Base-by-base conservation (phyloP, 2,113 vertebrate genomes). In the Elgaria multicarinata region DNA sequence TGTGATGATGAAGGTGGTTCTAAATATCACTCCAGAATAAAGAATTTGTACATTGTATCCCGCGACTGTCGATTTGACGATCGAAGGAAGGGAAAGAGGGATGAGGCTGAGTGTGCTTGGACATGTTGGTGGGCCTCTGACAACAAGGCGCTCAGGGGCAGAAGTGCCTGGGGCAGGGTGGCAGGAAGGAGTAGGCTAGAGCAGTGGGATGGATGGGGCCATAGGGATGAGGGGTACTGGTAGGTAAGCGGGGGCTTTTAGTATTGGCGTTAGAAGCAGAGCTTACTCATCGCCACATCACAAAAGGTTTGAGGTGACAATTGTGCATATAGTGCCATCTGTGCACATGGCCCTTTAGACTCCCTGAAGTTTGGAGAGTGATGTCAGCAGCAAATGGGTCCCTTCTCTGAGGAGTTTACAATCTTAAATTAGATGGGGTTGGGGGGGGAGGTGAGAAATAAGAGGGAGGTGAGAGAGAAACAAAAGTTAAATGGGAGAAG, bases 381-480 rank as follows among this genome's bases (percentile, higher is more conserved):
- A 44, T 62, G 20, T 4, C n/a, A 58, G 31, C 42, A 3, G 4
- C n/a, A 55, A 36, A 28, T 39, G 36, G 31, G n/a, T 71, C 50
- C 50, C 36, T 78, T 28, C 39, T 33, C 39, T 44, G 66, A 22
- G 36, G 66, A 72, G 26, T 31, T 77, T 36, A 46, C 9, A 55
- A 69, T 58, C 85, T 46, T 87, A 28, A 86, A 20, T 76, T 76
- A 53, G 20, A 10, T 8, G 7, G 3, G 53, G 28, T 4, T n/a
- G n/a, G n/a, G 6, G 2, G 2, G 18, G n/a, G 85, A 75, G 39
- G 36, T 13, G n/a, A n/a, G 0, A 36, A 31, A 0, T 0, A 58
- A 39, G 75, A 58, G 33, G 6, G 62, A 80, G 78, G 86, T 13
- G 18, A 36, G 55, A 71, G 42, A 69, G n/a, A 44, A 26, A 28